A percentile compares a stretch with the other conserved stretches of the same genome.
These are phyloP conservation scores for Rotaria magnacalcarata DNA, from an alignment of 2,888 invertebrate species.

Conservation along the genomic window DNA sequence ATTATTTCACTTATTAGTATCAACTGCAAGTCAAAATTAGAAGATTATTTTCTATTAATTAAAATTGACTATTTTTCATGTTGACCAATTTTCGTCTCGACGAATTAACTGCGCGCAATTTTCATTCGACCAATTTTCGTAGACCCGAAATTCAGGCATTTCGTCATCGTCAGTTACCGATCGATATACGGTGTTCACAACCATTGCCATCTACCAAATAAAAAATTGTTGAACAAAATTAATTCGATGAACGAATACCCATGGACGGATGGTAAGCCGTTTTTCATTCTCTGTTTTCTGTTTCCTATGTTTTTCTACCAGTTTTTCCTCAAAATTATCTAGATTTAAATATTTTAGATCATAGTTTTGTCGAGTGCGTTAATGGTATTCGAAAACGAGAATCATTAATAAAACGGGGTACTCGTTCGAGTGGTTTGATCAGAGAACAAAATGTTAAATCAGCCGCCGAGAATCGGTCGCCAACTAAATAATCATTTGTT, in stretches of 20 bases:
- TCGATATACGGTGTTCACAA: background rate
- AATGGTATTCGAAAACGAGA: background rate
- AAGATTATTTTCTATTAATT: too few species aligned
- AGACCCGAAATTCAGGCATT: background rate
- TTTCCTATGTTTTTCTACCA: background rate
- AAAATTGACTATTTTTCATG: too few species aligned
- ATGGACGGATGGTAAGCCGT: background rate
- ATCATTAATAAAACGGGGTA: background rate
- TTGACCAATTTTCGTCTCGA: too few species aligned
- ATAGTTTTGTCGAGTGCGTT: background rate
- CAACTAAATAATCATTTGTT: background rate
- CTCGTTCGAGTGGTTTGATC: background rate
- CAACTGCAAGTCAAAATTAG: too few species aligned
- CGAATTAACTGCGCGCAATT: too few species aligned
- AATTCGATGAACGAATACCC: background rate
- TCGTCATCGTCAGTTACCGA: background rate
- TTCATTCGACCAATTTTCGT: too few species aligned
- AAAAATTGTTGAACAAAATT: background rate
- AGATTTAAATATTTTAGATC: background rate
- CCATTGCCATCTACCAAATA: background rate
- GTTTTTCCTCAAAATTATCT: background rate
- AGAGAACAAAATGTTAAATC: constrained; percentile 4
- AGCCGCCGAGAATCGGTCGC: background rate
- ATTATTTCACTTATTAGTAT: too few species aligned
- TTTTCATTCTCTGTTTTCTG: background rate